Evolutionary conservation across 2,888 invertebrate species (phyloP), one percentile per base, ranked within the genome.

Genomic region (Meloe dianella): DNA sequence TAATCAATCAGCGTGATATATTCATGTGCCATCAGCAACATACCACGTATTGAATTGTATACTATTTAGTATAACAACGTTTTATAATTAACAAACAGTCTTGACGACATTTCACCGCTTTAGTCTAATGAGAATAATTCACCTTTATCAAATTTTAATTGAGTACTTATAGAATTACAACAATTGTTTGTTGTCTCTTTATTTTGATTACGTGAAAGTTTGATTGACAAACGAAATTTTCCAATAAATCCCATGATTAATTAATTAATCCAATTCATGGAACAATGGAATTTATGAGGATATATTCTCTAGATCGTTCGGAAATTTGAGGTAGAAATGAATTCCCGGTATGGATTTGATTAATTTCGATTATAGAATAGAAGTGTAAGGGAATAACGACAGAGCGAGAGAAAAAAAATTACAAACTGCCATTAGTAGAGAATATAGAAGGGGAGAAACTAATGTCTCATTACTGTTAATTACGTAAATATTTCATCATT

Each of bases 311-410:
- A 5, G 51, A 24, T 51, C 24, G 12, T 51, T 51, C 4, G 24
- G 51, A 51, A 22, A 51, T 51, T 22, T 51, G 22, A 51, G 51
- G 51, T 51, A 51, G 51, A 51, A 24, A 51, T 24, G 22, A 51
- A 51, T 51, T 51, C 24, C 24, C 12, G 51, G 24, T 54, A 54
- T 54, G 27, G 54, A 27, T 54, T 54, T 54, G 54, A 54, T 54
- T 54, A 54, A 54, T 54, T 54, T 27, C 24, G 20, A 47, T 47
- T 47, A 47, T 24, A 54, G 54, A 27, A 24, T 54, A 27, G 22
- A 24, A 54, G 10, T 54, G 12, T 27, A 8, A 54, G 22, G 22
- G 51, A 22, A 24, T 2, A 22, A 10, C 2, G 24, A 10, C 14
- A 14, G 4, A 24, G n/a, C n/a, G n/a, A n/a, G n/a, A 24, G 0